A percentile compares a stretch with the other conserved stretches of the same genome.
These are phyloP conservation scores for Oscheius sp. DNA, from an alignment of 2,888 invertebrate genomes.

Conservation along the genomic window DNA sequence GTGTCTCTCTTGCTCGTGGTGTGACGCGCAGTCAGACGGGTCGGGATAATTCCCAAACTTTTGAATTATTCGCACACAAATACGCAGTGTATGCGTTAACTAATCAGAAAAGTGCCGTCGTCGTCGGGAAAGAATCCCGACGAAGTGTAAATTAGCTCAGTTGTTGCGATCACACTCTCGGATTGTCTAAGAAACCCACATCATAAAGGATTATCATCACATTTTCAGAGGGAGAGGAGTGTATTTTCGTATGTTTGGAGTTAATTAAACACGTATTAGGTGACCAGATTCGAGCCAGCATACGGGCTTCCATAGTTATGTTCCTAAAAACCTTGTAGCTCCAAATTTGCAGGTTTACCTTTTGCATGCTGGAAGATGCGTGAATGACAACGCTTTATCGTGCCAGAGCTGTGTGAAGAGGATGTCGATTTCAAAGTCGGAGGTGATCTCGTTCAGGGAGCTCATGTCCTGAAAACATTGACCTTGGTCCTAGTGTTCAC, in stretches of 20 bases:
- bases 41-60: slow-evolving; percentile 19
- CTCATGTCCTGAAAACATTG: slow-evolving; percentile 67
- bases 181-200: slow-evolving; percentile 12
- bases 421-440: slow-evolving; percentile 73
- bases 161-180: too few species aligned
- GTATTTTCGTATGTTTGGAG: slow-evolving; percentile 70
- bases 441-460: slow-evolving; percentile 72
- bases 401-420: slow-evolving; percentile 73
- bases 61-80: slow-evolving; percentile 22
- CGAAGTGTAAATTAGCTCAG: slow-evolving; percentile 13
- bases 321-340: slow-evolving; percentile 51
- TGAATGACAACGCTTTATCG: slow-evolving; percentile 67
- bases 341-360: slow-evolving; percentile 28
- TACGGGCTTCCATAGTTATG: slow-evolving; percentile 71
- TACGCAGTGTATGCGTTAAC: slow-evolving; percentile 22
- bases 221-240: slow-evolving; percentile 72
- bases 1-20: neutral
- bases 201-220: slow-evolving; percentile 49
- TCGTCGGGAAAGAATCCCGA: neutral
- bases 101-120: slow-evolving; percentile 33
- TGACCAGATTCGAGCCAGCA: slow-evolving; percentile 70
- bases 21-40: slow-evolving; percentile 14
- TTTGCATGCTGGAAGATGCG: slow-evolving; percentile 61
- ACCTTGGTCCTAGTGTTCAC: neutral
- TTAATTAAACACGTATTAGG: slow-evolving; percentile 73